Evolutionary conservation across 2,888 invertebrate genomes (phyloP).

Genomic region (Drosophila pseudotalamancana): DNA sequence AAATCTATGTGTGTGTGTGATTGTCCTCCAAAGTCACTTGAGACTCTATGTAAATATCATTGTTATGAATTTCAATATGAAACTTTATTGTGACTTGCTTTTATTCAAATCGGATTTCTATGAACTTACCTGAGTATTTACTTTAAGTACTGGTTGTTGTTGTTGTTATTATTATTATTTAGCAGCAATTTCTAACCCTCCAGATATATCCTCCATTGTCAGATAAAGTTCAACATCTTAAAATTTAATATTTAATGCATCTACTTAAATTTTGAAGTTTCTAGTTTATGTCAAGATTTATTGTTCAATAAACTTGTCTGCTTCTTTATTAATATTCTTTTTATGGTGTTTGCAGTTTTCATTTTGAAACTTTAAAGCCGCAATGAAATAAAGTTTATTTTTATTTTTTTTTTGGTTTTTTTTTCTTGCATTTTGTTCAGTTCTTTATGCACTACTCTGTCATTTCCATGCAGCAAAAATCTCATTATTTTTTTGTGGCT

Average conservation of each 20-base stretch:
- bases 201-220: too few relatives aligned
- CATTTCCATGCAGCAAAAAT: conserved; percentile 41
- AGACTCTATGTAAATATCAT: too few relatives aligned
- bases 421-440: conserved; percentile 2
- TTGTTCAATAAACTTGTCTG: not conserved
- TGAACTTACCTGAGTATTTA: too few relatives aligned
- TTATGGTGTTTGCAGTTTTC: not conserved
- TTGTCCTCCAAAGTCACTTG: too few relatives aligned
- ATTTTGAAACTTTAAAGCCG: conserved; percentile 21
- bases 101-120: too few relatives aligned
- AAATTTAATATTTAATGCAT: not conserved
- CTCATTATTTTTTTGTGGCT: conserved; percentile 47
- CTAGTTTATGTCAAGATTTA: not conserved
- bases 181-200: too few relatives aligned
- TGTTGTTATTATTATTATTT: too few relatives aligned
- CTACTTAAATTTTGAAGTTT: not conserved
- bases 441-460: conserved; percentile 9
- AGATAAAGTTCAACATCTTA: too few relatives aligned
- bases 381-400: conserved; percentile 6
- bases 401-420: conserved; percentile 1
- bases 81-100: too few relatives aligned
- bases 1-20: too few relatives aligned
- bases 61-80: too few relatives aligned
- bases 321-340: not conserved
- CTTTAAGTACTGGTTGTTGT: too few relatives aligned